These are phyloP conservation scores for Perizoma flavofasciatum DNA, from an alignment of 2,888 invertebrate species.

Conservation along the genomic window DNA sequence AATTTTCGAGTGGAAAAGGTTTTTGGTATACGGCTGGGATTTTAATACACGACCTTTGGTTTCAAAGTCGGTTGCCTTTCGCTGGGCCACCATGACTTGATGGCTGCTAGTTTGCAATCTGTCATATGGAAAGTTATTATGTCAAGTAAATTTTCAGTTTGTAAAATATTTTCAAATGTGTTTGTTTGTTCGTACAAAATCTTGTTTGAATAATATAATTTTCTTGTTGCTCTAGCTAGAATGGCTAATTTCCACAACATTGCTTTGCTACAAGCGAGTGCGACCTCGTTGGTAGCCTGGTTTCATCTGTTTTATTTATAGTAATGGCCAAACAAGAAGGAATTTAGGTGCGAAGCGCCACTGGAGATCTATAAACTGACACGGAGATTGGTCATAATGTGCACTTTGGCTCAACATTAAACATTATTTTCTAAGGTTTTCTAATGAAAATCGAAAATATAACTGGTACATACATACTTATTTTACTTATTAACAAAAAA, in stretches of 20 bases:
- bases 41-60: no score
- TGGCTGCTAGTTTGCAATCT: no score
- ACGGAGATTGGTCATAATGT: not conserved
- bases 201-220: slow-evolving; percentile 1
- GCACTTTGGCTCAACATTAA: not conserved
- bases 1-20: no score
- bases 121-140: no score
- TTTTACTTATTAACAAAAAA: not conserved
- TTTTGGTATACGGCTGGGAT: no score
- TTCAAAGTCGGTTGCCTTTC: no score
- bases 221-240: slow-evolving; percentile 20
- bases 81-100: no score
- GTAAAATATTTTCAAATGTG: no score
- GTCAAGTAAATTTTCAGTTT: no score
- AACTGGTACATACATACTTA: no score
- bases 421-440: not conserved
- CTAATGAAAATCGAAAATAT: no score
- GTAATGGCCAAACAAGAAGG: slow-evolving; percentile 30
- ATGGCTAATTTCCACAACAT: slow-evolving; percentile 41
- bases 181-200: not conserved
- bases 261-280: slow-evolving; percentile 44
- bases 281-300: slow-evolving; percentile 50
- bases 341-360: slow-evolving; percentile 19
- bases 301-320: slow-evolving; percentile 53
- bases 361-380: slow-evolving; percentile 6